Conservation (phyloP, 2,113 vertebrate species). For the Archilochus colubris region DNA sequence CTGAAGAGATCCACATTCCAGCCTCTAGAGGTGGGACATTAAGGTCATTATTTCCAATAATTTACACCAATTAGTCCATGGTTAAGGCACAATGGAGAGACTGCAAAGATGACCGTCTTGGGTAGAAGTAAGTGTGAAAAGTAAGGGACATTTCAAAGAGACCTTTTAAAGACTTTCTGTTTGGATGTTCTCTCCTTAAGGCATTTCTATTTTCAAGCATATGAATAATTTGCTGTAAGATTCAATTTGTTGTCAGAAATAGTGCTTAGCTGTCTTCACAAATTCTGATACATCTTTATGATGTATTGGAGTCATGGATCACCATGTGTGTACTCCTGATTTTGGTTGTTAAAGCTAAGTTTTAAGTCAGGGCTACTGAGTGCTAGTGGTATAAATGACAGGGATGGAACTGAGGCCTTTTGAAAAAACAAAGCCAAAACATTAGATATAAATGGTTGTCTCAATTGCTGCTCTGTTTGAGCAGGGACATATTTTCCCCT, state of each 20-base stretch:
- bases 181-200: neutral
- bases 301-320: neutral
- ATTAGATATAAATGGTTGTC: neutral
- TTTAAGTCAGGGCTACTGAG: neutral
- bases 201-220: neutral
- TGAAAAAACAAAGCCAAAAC: fast-evolving
- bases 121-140: neutral
- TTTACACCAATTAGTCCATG: neutral
- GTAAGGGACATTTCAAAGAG: neutral
- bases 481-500: neutral
- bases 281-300: neutral
- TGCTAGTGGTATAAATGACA: neutral
- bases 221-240: neutral
- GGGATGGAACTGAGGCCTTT: neutral
- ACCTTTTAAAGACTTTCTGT: neutral
- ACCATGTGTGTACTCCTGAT: neutral
- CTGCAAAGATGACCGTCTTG: neutral
- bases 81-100: neutral
- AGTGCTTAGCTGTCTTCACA: neutral
- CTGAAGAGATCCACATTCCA: neutral
- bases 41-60: neutral
- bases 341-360: neutral
- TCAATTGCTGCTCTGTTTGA: neutral
- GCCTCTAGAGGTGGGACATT: neutral
- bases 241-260: slow-evolving; percentile 10